These are phyloP conservation scores for Pitangus sulphuratus DNA, from an alignment of 2,797 vertebrate genomes.

Conservation along the genomic window DNA sequence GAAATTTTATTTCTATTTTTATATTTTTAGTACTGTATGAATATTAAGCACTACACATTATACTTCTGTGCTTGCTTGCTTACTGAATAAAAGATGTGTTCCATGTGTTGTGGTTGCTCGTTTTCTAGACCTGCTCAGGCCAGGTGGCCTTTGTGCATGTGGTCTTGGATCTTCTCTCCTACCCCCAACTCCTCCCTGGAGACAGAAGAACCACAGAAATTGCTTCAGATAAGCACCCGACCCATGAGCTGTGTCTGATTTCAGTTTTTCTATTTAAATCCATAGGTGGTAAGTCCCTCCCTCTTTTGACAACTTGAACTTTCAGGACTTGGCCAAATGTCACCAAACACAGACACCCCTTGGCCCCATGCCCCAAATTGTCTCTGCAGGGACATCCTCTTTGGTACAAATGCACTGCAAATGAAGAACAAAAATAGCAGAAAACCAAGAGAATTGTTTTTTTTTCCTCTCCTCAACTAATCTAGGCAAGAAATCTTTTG, in stretches of 20 bases:
- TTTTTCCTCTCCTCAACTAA: neutral
- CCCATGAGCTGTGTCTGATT: neutral
- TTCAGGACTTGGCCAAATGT: neutral
- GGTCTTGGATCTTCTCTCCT: neutral
- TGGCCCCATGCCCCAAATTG: neutral
- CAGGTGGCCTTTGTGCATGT: neutral
- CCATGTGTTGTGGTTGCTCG: conserved; percentile 35
- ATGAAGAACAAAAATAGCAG: neutral
- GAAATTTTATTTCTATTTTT: conserved; percentile 80
- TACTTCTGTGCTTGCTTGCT: conserved; percentile 75
- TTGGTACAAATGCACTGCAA: neutral
- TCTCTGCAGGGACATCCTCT: neutral
- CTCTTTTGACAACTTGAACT: neutral
- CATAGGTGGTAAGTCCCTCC: neutral
- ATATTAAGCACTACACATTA: conserved; percentile 60
- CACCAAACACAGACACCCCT: neutral
- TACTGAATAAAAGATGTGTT: conserved; percentile 77
- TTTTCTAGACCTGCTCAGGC: neutral
- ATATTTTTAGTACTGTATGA: conserved; percentile 76
- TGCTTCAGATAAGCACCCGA: neutral
- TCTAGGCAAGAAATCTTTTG: neutral
- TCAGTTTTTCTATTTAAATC: neutral
- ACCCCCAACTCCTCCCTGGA: neutral
- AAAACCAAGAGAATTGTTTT: neutral
- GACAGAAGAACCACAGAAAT: neutral